Evolutionary conservation across 92 coral and sea anemone genomes (phyloP).

Genomic region (Zoanthus solanderi): DNA sequence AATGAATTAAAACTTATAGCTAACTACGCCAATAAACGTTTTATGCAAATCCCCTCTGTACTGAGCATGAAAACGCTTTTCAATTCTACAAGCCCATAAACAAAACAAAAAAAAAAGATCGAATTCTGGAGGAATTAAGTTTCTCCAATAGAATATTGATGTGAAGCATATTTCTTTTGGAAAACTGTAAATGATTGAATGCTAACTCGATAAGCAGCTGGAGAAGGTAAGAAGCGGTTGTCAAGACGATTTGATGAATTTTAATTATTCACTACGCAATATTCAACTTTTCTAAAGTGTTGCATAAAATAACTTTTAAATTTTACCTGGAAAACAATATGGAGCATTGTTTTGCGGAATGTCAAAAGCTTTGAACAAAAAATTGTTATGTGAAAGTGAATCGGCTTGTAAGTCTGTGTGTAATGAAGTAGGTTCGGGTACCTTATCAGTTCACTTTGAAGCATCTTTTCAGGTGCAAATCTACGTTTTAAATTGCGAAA

Average conservation of each 20-base stretch:
- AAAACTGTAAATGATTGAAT: not conserved
- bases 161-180: not conserved
- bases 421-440: not conserved
- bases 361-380: not conserved
- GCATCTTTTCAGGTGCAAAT: not conserved
- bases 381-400: not conserved
- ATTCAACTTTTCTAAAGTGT: not conserved
- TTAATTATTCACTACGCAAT: not conserved
- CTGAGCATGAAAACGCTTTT: not conserved
- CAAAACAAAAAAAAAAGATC: not conserved
- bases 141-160: not conserved
- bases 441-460: not conserved
- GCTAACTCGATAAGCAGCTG: slow-evolving; percentile 19
- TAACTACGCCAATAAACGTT: not conserved
- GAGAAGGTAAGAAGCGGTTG: slow-evolving; percentile 14
- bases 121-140: not conserved
- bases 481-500: not conserved
- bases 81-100: not conserved
- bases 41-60: slow-evolving; percentile 30
- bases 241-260: slow-evolving; percentile 7
- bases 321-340: not conserved
- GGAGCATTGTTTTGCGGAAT: no score
- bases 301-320: not conserved
- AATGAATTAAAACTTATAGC: not conserved
- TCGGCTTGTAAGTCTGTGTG: not conserved